Base-by-base conservation (phyloP, 1,140 invertebrate species). In the Macrobrachium rosenbergii region DNA sequence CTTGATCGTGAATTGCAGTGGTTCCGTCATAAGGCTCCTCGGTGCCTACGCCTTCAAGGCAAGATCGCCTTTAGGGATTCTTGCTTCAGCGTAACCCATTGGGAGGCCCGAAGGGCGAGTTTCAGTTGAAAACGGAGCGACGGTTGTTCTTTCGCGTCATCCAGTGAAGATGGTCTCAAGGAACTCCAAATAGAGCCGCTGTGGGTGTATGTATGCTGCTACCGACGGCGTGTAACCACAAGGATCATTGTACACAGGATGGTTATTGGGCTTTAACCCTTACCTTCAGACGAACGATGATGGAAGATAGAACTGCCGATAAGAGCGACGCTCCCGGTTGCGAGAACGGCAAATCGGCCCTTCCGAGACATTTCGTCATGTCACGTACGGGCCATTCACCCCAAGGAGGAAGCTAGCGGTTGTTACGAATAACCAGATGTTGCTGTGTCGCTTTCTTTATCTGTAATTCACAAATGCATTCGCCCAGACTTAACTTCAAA, bases 391-490 rank as follows among this genome's bases (percentile, higher is more conserved):
- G 85, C 78, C 85, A 59, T 87, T 87, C 85, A 87, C 85, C 85
- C 85, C 85, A 81, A 87, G 76, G 60, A 87, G 85, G 85, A 87
- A 87, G 85, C 77, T 87, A 87, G 85, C 85, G 85, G 85, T 87
- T 58, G 85, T 19, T 37, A 64, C 67, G 60, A 60, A 28, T 45
- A 19, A 23, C 67, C n/a, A 7, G 45, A 16, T 16, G 45, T n/a
- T 23, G 69, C 21, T 82, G 58, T 58, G 45, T 73, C 21, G 62
- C 52, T 73, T 10, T n/a, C 28, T 62, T 79, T 37, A 19, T 73
- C 43, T 17, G 72, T 37, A 21, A 21, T 73, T 62, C 52, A 72
- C 19, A 2, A 28, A 19, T 45, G 3, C 63, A 19, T 86, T 8
- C n/a, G 17, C 6, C 37, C 43, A n/a, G 45, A 21, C 28, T 17